A percentile compares a stretch with the other conserved stretches of the same genome.
Conservation (phyloP, 2,888 invertebrate species). For the Leptinotarsa tumamoca region DNA sequence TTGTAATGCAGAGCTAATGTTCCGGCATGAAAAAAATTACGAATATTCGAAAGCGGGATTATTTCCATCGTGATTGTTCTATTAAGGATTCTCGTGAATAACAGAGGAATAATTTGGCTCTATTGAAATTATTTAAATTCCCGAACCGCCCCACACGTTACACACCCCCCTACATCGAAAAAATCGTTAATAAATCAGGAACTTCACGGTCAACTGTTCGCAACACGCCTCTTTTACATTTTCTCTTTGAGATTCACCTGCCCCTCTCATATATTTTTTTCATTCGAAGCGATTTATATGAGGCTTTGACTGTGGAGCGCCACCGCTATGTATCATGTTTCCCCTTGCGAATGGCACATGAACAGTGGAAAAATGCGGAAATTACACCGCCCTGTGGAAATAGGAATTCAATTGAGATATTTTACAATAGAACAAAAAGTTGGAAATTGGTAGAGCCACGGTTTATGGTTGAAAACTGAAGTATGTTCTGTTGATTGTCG, state of each 20-base stretch:
- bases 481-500: too few species aligned
- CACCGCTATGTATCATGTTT: constrained; percentile 14
- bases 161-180: constrained; percentile 18
- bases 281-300: neutral
- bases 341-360: constrained; percentile 12
- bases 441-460: neutral
- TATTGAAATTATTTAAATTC: neutral
- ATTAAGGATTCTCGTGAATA: neutral
- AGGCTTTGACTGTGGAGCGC: neutral
- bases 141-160: neutral
- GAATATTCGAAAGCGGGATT: neutral
- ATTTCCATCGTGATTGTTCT: neutral
- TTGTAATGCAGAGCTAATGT: too few species aligned
- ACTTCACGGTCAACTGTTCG: constrained; percentile 26
- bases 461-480: too few species aligned
- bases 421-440: neutral
- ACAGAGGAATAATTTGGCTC: neutral
- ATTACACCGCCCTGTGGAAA: neutral
- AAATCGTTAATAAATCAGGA: constrained; percentile 24
- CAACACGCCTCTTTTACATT: constrained; percentile 23
- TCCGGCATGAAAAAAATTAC: too few species aligned
- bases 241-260: constrained; percentile 20
- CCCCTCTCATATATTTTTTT: constrained; percentile 18
- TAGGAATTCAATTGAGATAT: constrained; percentile 14
- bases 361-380: constrained; percentile 11